Evolutionary conservation across 37 sponge, comb jelly and placozoan species (phyloP).

Genomic region (Axinella damicornis): DNA sequence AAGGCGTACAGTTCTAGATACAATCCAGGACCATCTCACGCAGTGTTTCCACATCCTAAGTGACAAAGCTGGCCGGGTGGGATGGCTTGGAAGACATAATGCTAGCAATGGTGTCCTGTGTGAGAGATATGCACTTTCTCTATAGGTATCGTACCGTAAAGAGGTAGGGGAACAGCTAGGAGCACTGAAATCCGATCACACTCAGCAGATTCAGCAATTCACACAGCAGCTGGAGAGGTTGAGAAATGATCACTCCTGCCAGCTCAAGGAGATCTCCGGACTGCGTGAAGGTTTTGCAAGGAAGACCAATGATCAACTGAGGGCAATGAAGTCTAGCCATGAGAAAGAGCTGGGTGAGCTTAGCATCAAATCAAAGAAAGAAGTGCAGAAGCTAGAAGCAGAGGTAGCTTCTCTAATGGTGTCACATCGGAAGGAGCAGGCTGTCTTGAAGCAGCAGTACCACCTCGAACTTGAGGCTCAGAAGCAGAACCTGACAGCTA

Average conservation of each 20-base stretch:
- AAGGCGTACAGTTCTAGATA: too few relatives aligned
- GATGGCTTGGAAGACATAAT: too few relatives aligned
- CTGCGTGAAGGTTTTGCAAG: background rate
- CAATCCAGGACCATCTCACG: too few relatives aligned
- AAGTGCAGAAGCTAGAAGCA: background rate
- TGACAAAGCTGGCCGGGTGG: too few relatives aligned
- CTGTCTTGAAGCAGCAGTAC: conserved; percentile 5
- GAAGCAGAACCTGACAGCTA: background rate
- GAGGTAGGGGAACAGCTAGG: conserved; percentile 21
- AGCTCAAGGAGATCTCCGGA: conserved; percentile 31
- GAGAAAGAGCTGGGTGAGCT: conserved; percentile 38
- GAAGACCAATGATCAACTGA: conserved; percentile 20
- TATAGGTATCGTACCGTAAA: conserved; percentile 20
- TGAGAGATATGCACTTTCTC: too few relatives aligned
- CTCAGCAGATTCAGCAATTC: conserved; percentile 21
- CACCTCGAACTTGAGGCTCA: conserved; percentile 18
- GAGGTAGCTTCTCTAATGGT: conserved; percentile 14
- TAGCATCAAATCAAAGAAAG: background rate
- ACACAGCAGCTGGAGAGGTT: conserved; percentile 31
- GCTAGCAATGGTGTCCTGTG: too few relatives aligned
- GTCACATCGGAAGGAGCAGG: conserved; percentile 5
- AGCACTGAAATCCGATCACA: conserved; percentile 21
- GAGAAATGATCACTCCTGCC: conserved; percentile 10
- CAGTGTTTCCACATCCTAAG: too few relatives aligned
- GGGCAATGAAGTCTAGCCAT: conserved; percentile 1